Evolutionary conservation across 2,888 invertebrate genomes (phyloP).

Genomic region (Aquatica leii): DNA sequence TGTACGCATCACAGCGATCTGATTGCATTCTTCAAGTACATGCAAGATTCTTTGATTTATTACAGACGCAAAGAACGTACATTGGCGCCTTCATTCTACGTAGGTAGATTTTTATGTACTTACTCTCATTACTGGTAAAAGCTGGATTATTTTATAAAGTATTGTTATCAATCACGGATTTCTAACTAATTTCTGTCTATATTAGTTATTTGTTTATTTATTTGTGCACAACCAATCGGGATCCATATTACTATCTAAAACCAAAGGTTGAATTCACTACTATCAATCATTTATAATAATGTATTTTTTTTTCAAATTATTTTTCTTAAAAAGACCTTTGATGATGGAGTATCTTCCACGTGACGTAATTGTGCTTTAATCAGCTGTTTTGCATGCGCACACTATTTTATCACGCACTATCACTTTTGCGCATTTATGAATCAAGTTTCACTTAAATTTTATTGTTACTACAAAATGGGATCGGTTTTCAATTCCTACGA

Average conservation of each 20-base stretch:
- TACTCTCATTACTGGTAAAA: slow-evolving; percentile 4
- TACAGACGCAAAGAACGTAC: slow-evolving; percentile 42
- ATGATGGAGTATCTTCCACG: not conserved
- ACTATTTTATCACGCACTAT: no score
- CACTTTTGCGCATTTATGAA: no score
- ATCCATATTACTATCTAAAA: slow-evolving; percentile 2
- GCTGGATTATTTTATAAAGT: slow-evolving; percentile 7
- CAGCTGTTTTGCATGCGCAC: not conserved
- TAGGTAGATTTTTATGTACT: slow-evolving; percentile 23
- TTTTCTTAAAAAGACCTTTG: no score
- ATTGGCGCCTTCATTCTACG: slow-evolving; percentile 41
- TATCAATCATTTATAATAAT: slow-evolving; percentile 9
- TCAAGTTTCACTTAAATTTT: no score
- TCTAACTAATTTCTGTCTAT: slow-evolving; percentile 8
- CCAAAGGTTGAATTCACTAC: slow-evolving; percentile 11
- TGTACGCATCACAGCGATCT: slow-evolving; percentile 43
- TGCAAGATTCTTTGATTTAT: slow-evolving; percentile 44
- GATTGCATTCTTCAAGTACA: slow-evolving; percentile 47
- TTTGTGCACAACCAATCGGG: slow-evolving; percentile 15
- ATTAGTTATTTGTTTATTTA: slow-evolving; percentile 15
- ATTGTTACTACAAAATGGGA: no score
- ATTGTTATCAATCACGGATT: slow-evolving; percentile 14
- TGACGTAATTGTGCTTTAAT: slow-evolving; percentile 2
- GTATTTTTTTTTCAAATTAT: no score
- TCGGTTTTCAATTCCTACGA: no score